These are phyloP conservation scores for Sebastes oblongus DNA, from an alignment of 2,797 vertebrate species.

Conservation along the genomic window DNA sequence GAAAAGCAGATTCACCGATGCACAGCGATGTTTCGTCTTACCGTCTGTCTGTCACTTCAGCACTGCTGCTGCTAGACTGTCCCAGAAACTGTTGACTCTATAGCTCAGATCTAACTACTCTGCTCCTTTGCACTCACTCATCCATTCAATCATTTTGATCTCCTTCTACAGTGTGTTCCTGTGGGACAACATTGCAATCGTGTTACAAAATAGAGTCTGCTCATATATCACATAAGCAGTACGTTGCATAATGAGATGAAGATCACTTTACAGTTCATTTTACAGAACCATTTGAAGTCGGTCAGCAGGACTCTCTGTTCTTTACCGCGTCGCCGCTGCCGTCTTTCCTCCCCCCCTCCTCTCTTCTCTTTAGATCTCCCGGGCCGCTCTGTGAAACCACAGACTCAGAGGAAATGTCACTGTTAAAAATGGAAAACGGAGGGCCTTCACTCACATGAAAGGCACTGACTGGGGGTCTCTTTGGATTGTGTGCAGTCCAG, in stretches of 20 bases:
- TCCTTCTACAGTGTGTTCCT: not conserved
- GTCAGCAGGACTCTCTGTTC: constrained; percentile 10
- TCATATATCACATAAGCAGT: constrained; percentile 1
- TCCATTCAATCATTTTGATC: constrained; percentile 1
- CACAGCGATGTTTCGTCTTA: constrained; percentile 32
- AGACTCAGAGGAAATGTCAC: constrained; percentile 77
- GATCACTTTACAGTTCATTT: constrained; percentile 17
- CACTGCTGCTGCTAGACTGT: constrained; percentile 14
- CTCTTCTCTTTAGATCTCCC: constrained; percentile 60
- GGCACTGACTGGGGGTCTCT: constrained; percentile 38
- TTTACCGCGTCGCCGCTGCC: constrained; percentile 8
- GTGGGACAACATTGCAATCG: not conserved
- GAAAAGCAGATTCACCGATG: constrained; percentile 41
- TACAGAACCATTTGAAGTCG: constrained; percentile 20
- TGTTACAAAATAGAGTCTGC: constrained; percentile 15
- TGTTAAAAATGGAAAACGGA: constrained; percentile 76
- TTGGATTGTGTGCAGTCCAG: constrained; percentile 32
- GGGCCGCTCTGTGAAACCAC: constrained; percentile 63
- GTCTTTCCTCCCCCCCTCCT: not conserved
- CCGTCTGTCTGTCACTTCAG: constrained; percentile 44
- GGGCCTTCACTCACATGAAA: constrained; percentile 68
- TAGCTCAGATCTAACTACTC: not conserved
- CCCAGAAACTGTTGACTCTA: constrained; percentile 12
- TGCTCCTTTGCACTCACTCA: not conserved
- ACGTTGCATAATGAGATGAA: constrained; percentile 24